Base-by-base conservation (phyloP, 2,113 vertebrate species). In the Archocentrus centrarchus region DNA sequence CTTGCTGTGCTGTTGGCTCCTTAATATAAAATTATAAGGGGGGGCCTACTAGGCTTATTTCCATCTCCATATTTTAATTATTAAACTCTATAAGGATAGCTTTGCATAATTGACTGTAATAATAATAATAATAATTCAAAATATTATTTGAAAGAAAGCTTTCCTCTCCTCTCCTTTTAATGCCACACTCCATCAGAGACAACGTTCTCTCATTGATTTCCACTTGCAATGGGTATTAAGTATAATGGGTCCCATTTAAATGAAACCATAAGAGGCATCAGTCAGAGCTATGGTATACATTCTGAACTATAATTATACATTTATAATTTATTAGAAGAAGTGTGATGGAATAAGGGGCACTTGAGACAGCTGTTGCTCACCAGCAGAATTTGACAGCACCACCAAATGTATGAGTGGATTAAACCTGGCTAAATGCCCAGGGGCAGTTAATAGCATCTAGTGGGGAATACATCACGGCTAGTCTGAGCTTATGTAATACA, bases 291-390 rank as follows among this genome's bases (percentile, higher is more conserved):
- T 6, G 15, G 57, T 11, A 64, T 39, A 27, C 7, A 6, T 6
- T 50, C 13, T 75, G 50, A 35, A 41, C 57, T 18, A 15, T 80
- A 1, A 3, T 60, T 79, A 66, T 47, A 60, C 20, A 76, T 88
- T 6, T 44, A 80, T 88, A 53, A 80, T 86, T 75, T 1, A 80
- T 66, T 30, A 32, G 61, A 10, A 24, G 24, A 44, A n/a, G 55
- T 82, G 55, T 64, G 79, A 84, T 77, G 77, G 81, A 75, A 85
- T 81, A 63, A 80, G 79, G 44, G 66, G 10, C 35, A 75, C 59
- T 41, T 59, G 37, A 75, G 81, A 15, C 79, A 88, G 79, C 83
- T 83, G 84, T 79, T 84, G 81, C 59, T 80, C 81, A 70, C 64
- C 30, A 58, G 85, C 30, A n/a, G 68, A 68, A 76, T 85, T 57